Base-by-base conservation (phyloP, 2,797 vertebrate species). In the Octomys mimax region DNA sequence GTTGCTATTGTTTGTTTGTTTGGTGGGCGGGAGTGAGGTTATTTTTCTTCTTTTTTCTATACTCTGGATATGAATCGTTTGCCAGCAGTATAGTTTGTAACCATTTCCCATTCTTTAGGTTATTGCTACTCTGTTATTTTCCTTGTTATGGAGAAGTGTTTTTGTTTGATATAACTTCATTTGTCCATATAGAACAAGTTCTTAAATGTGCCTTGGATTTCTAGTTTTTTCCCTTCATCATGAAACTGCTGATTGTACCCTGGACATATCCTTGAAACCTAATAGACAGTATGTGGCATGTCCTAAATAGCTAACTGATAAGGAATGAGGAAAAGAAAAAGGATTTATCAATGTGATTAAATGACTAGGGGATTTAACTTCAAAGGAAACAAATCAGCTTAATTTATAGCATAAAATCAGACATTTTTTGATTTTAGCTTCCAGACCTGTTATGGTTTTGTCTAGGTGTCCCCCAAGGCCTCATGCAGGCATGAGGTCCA, bases 241-340 rank as follows among this genome's bases (percentile, higher is more conserved):
- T 89, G 71, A n/a, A 80, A 10, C 26, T 78, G 3, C n/a, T 81
- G 33, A 78, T n/a, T 85, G 75, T 8, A 82, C 22, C 24, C 71
- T 42, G 24, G 13, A 87, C 66, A 64, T 22, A 59, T n/a, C 10
- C 93, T 52, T 28, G 11, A 71, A 62, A 80, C 66, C 91, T 28
- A 90, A 31, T 66, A 1, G 5, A 61, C 78, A 26, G 12, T 62
- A 83, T 12, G 87, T 16, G 59, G 0, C 87, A 26, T 31, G 6
- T 87, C 46, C 22, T 77, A 92, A 66, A 83, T 87, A 95, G 39
- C 3, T 79, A 70, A 87, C 22, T 81, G 28, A 81, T 39, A 71
- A 68, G 46, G 87, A 89, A 77, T 28, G 61, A 22, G 42, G 42
- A 6, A 42, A 42, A 42, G 42, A 42, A 42, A 42, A 28, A 22